These are phyloP conservation scores for Brenthis ino DNA, from an alignment of 2,888 invertebrate genomes.

Conservation along the genomic window DNA sequence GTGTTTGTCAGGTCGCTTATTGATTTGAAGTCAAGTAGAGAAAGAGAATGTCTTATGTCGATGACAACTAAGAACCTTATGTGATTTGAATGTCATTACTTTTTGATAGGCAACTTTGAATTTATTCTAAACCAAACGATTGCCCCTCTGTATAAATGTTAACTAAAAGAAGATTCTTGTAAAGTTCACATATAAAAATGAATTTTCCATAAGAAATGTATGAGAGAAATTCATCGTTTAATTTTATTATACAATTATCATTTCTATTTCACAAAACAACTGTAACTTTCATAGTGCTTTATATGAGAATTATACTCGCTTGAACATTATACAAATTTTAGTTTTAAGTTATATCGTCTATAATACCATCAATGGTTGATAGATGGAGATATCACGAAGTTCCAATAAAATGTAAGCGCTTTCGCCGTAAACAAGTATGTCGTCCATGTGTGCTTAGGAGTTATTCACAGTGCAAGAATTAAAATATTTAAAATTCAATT, in stretches of 20 bases:
- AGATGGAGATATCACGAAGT: slow-evolving; percentile 60
- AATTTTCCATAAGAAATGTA: neutral
- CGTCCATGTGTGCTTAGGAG: slow-evolving; percentile 45
- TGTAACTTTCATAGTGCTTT: slow-evolving; percentile 21
- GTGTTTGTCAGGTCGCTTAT: slow-evolving; percentile 32
- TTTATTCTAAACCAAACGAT: slow-evolving; percentile 5
- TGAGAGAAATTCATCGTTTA: slow-evolving; percentile 5
- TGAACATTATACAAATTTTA: slow-evolving; percentile 35
- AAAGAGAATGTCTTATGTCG: slow-evolving; percentile 11
- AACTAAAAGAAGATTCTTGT: neutral
- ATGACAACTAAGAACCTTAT: slow-evolving; percentile 16
- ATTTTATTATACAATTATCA: slow-evolving; percentile 12
- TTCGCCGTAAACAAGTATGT: slow-evolving; percentile 61
- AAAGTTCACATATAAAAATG: slow-evolving; percentile 2
- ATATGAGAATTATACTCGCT: slow-evolving; percentile 27
- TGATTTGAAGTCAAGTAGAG: slow-evolving; percentile 22
- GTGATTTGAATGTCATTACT: slow-evolving; percentile 10
- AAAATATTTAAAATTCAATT: neutral
- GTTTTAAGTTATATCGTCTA: slow-evolving; percentile 32
- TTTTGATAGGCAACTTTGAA: slow-evolving; percentile 13
- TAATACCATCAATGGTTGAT: slow-evolving; percentile 47
- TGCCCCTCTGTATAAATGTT: slow-evolving; percentile 6
- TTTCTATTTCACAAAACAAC: slow-evolving; percentile 9
- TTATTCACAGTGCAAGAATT: slow-evolving; percentile 22
- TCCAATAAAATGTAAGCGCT: slow-evolving; percentile 64